Conservation (phyloP, 2,888 invertebrate genomes). For the Alviniconcha strummeri region DNA sequence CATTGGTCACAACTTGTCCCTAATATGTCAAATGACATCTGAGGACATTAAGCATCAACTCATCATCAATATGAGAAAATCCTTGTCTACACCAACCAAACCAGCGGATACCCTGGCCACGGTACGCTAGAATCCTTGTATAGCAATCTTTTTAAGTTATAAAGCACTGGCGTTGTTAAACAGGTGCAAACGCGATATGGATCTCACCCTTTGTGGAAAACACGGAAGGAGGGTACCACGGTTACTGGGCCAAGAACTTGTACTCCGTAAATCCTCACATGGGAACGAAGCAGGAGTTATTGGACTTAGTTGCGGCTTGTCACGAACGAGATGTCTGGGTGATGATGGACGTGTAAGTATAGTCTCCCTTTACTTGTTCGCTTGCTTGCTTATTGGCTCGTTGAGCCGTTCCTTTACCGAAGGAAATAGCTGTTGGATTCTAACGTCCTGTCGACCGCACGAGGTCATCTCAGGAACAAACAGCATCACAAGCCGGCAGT, state of each 20-base stretch:
- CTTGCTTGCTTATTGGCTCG: too few species aligned
- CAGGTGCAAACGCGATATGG: conserved; percentile 56
- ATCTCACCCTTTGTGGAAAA: conserved; percentile 53
- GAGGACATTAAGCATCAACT: too few species aligned
- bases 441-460: too few species aligned
- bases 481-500: too few species aligned
- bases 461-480: background rate
- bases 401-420: background rate
- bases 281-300: conserved; percentile 48
- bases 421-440: background rate
- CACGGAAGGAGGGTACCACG: conserved; percentile 50
- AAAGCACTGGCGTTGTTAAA: background rate
- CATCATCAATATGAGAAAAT: too few species aligned
- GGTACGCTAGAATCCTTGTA: too few species aligned
- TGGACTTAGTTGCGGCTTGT: conserved; percentile 44
- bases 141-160: too few species aligned
- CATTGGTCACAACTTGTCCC: too few species aligned
- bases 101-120: too few species aligned
- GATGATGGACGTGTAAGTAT: conserved; percentile 53
- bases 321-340: conserved; percentile 55
- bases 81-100: too few species aligned
- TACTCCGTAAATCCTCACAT: conserved; percentile 46
- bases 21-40: too few species aligned
- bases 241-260: conserved; percentile 53
- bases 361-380: too few species aligned